Evolutionary conservation across 92 coral and sea anemone genomes (phyloP).

Genomic region (Epizoanthus ramosus): DNA sequence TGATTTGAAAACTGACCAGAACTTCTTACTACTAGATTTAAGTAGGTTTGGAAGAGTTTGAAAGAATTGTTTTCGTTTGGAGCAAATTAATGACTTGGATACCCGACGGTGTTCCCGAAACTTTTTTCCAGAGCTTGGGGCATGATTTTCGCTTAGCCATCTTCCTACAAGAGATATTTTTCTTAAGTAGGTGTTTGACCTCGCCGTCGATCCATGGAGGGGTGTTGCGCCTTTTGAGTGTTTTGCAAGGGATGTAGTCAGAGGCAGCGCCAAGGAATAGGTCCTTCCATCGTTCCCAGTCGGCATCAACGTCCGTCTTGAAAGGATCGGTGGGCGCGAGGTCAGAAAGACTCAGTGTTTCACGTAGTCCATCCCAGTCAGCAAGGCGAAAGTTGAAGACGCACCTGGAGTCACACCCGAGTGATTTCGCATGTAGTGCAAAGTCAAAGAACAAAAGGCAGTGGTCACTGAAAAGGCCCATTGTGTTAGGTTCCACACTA

Average conservation of each 20-base stretch:
- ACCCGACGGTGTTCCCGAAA: constrained; percentile 39
- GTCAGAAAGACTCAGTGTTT: constrained; percentile 26
- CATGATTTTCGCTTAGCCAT: constrained; percentile 31
- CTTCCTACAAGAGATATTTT: constrained; percentile 21
- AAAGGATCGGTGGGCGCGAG: constrained; percentile 25
- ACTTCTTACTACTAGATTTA: constrained; percentile 40
- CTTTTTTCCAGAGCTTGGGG: constrained; percentile 41
- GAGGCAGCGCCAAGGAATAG: constrained; percentile 25
- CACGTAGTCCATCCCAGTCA: constrained; percentile 39
- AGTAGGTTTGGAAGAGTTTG: constrained; percentile 31
- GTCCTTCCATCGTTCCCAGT: constrained; percentile 29
- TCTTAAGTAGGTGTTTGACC: constrained; percentile 27
- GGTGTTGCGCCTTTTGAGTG: constrained; percentile 25
- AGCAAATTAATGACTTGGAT: constrained; percentile 28
- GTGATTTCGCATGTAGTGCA: constrained; percentile 23
- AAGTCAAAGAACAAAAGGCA: constrained; percentile 41
- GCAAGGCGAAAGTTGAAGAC: constrained; percentile 39
- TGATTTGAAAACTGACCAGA: constrained; percentile 53
- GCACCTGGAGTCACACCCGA: constrained; percentile 14
- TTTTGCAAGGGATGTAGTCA: constrained; percentile 14
- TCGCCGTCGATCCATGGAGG: constrained; percentile 43
- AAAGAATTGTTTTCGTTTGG: constrained; percentile 38
- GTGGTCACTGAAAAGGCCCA: not conserved
- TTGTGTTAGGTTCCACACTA: constrained; percentile 25
- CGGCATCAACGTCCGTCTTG: constrained; percentile 25